Evolutionary conservation across 2,888 invertebrate species (phyloP), one percentile per base, ranked within the genome.

Genomic region (Cyclophora punctaria): DNA sequence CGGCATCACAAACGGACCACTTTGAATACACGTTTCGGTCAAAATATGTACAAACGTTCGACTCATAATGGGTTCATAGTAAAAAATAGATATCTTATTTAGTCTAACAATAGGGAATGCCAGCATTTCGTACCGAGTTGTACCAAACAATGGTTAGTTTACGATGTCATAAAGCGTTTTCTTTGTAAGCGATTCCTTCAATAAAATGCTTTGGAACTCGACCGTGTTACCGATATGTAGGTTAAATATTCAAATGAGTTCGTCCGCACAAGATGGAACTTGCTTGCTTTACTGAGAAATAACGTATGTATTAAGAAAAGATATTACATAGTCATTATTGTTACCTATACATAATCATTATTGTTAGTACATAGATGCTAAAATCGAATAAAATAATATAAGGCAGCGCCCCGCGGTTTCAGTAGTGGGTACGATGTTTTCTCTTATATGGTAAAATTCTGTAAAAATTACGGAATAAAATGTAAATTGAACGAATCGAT

Each of bases 81-180:
- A 80, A 79, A 83, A 87, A 85, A 79, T 83, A 80, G 83, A 88
- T 80, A 78, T 85, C 87, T 88, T 80, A 88, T 84, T 88, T 85
- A 83, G 77, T 70, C 76, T 74, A 80, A 88, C 85, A 86, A 86
- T 83, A 71, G 78, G 78, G 73, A 71, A 69, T 48, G 72, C 57
- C 73, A 71, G 78, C 72, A 73, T 80, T 84, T 79, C 73, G 80
- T 78, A 72, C 72, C 68, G 75, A 73, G 75, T 69, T 76, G 68
- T 61, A 56, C 62, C 64, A 69, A 67, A 85, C 84, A 86, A 87
- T 84, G 70, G 77, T 69, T 62, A 69, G 77, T 85, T 86, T 87
- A 88, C 73, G 80, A 70, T 56, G 72, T 71, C 73, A 66, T 86
- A 86, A 88, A 58, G 64, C 69, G 73, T 66, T 71, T 72, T 80